Evolutionary conservation across 2,888 invertebrate species (phyloP), one percentile per base, ranked within the genome.

Genomic region (Lacanobia oleracea): DNA sequence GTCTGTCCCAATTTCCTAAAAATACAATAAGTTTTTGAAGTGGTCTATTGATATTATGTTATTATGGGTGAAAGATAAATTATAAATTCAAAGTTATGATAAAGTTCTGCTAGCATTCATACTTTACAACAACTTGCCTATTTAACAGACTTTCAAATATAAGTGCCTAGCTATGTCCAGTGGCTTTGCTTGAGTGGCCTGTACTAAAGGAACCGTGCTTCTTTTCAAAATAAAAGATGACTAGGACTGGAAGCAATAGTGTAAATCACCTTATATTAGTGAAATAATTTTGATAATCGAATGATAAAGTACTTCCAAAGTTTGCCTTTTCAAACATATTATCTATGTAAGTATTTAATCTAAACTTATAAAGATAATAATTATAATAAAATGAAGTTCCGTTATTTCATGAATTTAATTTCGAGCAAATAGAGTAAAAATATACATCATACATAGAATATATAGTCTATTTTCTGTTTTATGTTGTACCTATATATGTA

Each of bases 111-210:
- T 12, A 1, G 16, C 57, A 27, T 12, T 53, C 33, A 33, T 10
- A n/a, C 21, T 74, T 61, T 10, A 33, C 23, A 53, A 75, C 56
- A 66, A 56, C 12, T 33, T 0, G n/a, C 27, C 14, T 18, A 23
- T 43, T 33, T 3, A 33, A 27, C 7, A 54, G 16, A 16, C 8
- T 33, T 56, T 27, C 27, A 56, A 5, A 56, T 56, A 33, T 9
- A 33, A 18, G 27, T 54, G 2, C 8, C 54, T 54, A 54, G 16
- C 16, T 27, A 27, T 27, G 7, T 8, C 8, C 9, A 33, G 4
- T 16, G 14, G 53, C 7, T 23, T 23, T 23, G 16, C 53, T 53
- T 16, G 2, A 7, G 23, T 53, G 16, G 16, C 23, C 53, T 6
- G 2, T 27, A 33, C 4, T 6, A 14, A 0, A 53, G 14, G 14